These are phyloP conservation scores for Hirtodrosophila cameraria DNA, from an alignment of 2,888 invertebrate genomes.

Conservation along the genomic window DNA sequence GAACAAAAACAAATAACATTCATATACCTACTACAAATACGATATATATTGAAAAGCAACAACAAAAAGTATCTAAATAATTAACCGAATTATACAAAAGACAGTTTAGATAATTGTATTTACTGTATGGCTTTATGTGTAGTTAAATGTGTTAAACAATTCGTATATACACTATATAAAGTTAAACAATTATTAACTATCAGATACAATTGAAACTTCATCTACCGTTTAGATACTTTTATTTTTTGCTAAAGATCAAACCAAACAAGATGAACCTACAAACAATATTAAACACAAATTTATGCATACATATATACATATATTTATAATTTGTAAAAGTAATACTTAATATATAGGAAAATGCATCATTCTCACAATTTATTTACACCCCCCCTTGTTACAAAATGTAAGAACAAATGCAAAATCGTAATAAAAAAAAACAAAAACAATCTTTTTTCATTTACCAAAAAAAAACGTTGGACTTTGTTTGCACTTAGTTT, in stretches of 20 bases:
- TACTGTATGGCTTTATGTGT: constrained; percentile 51
- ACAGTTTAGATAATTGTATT: constrained; percentile 26
- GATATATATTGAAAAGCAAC: constrained; percentile 20
- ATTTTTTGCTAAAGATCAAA: constrained; percentile 15
- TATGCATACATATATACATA: constrained; percentile 38
- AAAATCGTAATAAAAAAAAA: constrained; percentile 66
- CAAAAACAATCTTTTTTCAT: constrained; percentile 74
- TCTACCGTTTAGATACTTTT: constrained; percentile 48
- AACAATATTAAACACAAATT: constrained; percentile 33
- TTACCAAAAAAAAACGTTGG: constrained; percentile 50
- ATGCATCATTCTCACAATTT: constrained; percentile 75
- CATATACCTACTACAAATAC: constrained; percentile 49
- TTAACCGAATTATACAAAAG: constrained; percentile 63
- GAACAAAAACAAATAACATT: too few relatives aligned
- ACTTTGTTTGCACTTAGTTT: constrained; percentile 69
- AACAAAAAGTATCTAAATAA: constrained; percentile 46
- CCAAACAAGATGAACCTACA: constrained; percentile 7
- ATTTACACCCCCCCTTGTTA: constrained; percentile 75
- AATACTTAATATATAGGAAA: constrained; percentile 53
- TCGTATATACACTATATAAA: constrained; percentile 27
- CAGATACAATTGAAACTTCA: constrained; percentile 12
- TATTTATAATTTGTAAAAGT: constrained; percentile 65
- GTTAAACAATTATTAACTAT: constrained; percentile 31
- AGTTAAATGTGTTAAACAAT: constrained; percentile 55
- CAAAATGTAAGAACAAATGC: constrained; percentile 68